Conservation (phyloP, 2,113 vertebrate species). For the Leptobrachium ailaonicum region DNA sequence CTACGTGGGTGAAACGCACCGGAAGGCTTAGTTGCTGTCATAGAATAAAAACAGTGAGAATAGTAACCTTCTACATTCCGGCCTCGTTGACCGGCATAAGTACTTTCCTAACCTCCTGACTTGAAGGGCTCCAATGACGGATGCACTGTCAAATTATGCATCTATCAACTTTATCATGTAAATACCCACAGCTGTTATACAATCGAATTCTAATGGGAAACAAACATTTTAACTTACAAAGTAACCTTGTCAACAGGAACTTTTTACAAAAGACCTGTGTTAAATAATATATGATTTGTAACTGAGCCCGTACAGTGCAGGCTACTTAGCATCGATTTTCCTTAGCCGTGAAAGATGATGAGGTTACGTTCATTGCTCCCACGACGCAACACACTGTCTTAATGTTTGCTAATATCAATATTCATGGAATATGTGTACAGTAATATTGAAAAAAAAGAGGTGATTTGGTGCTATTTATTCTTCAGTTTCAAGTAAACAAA, state of each 20-base stretch:
- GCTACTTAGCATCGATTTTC: slow-evolving; percentile 75
- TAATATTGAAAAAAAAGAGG: slow-evolving; percentile 21
- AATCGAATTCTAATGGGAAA: slow-evolving; percentile 59
- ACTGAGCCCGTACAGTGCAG: slow-evolving; percentile 70
- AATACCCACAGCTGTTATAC: slow-evolving; percentile 56
- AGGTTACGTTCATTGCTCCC: slow-evolving; percentile 56
- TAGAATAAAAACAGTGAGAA: too few species aligned
- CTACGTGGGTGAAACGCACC: too few species aligned
- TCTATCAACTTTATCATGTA: slow-evolving; percentile 62
- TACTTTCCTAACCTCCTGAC: slow-evolving; percentile 57
- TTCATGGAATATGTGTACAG: slow-evolving; percentile 54
- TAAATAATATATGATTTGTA: slow-evolving; percentile 83
- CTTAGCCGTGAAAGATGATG: slow-evolving; percentile 60
- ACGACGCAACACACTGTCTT: slow-evolving; percentile 46
- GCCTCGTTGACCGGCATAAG: slow-evolving; percentile 57
- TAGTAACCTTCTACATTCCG: slow-evolving; percentile 33
- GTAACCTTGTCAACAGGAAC: slow-evolving; percentile 86
- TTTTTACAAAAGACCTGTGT: slow-evolving; percentile 77
- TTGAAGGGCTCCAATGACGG: slow-evolving; percentile 63
- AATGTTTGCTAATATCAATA: slow-evolving; percentile 50
- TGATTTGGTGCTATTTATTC: slow-evolving; percentile 52
- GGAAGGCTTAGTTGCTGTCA: too few species aligned
- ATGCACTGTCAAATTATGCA: slow-evolving; percentile 61
- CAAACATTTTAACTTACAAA: slow-evolving; percentile 78
- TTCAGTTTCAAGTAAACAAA: slow-evolving; percentile 45